Percentiles rank a stretch among this genome's conserved stretches.
phyloP scores from a whole-genome alignment of 2,797 vertebrate genomes.

The Onychomys torridus region DNA sequence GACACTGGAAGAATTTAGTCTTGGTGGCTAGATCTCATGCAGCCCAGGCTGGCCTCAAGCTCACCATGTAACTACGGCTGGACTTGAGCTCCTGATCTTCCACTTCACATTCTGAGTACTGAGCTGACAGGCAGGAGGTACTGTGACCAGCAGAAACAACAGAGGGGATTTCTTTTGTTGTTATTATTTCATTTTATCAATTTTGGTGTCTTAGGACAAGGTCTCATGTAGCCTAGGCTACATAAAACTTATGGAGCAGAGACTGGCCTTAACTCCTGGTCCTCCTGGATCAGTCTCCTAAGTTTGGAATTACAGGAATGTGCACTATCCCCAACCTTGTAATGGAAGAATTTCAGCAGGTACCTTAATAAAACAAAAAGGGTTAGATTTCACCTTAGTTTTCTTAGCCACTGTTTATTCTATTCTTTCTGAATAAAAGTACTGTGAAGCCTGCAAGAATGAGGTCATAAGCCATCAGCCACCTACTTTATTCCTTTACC shows the following conservation, averaged over 20 bases:
- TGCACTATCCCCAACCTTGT: background rate
- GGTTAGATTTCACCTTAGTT: background rate
- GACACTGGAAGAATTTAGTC: background rate
- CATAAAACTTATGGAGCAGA: background rate
- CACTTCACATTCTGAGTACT: too few relatives aligned
- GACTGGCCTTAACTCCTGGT: background rate
- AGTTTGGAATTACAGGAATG: background rate
- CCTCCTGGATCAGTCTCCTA: background rate
- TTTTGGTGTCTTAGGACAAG: background rate
- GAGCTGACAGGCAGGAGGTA: background rate
- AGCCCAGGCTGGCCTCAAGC: background rate
- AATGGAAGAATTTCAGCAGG: background rate
- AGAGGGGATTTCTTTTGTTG: background rate
- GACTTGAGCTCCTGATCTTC: background rate
- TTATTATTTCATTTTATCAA: background rate
- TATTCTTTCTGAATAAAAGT: conserved; percentile 36
- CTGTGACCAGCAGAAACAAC: background rate
- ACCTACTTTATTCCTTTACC: too few relatives aligned
- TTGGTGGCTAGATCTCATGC: background rate
- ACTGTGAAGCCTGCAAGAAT: background rate
- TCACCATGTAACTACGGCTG: background rate
- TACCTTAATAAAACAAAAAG: background rate
- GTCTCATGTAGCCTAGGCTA: background rate
- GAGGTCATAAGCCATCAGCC: background rate
- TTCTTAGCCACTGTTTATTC: background rate